Base-by-base conservation (phyloP, 2,797 vertebrate species). In the Ataeniobius toweri region DNA sequence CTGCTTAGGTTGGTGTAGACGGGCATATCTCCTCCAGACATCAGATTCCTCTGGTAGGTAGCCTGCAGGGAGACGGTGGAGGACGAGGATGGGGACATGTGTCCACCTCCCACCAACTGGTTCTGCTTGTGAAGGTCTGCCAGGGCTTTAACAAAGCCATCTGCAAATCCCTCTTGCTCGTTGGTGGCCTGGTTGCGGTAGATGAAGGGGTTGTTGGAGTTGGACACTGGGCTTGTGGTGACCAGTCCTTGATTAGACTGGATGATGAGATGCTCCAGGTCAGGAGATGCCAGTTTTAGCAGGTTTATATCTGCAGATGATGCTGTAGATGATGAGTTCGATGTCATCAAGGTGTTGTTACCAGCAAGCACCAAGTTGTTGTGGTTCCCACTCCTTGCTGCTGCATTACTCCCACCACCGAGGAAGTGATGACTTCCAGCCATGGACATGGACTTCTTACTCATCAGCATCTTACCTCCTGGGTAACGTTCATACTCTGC, bases 61-160 rank as follows among this genome's bases (percentile, higher is more conserved):
- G 92, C 92, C 77, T 95, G 94, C 70, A 95, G 80, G 71, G 95
- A 93, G 44, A 78, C 75, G 0, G 85, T 78, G 46, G 95, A 94
- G 53, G 94, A 94, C 0, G 95, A 93, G 0, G 94, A 88, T 0
- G 96, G 96, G 0, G 96, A 95, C 85, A 95, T 93, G 28, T 95
- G 91, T 1, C 90, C 89, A 0, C 86, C 82, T 22, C 96, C 96
- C 2, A 97, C 89, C 50, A 97, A 90, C 91, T 97, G 96, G 89
- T 97, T 97, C 92, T 97, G 97, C 90, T 97, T 97, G 92, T 97
- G 96, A 46, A 97, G 94, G 83, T 97, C 97, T 0, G 96, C 96
- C 71, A 97, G 89, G 0, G 97, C 97, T 86, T 97, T 96, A 28
- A 97, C 97, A 31, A 97, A 97, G 31, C 97, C 97, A 39, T 97